Evolutionary conservation across 2,113 vertebrate species (phyloP).

Genomic region (Phalacrocorax carbo): DNA sequence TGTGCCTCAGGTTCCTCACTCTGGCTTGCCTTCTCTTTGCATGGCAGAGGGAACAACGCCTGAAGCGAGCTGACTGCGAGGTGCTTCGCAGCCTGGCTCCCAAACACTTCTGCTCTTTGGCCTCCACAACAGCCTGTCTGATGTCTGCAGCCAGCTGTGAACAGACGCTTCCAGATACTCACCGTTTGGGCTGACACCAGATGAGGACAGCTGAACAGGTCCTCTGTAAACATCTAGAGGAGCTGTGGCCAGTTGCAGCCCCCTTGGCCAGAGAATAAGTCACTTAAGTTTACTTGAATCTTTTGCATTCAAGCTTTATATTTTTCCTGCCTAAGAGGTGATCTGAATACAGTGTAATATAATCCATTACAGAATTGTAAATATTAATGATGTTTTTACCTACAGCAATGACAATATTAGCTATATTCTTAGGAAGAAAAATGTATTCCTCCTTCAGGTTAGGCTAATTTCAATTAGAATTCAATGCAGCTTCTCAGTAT

Average conservation of each 20-base stretch:
- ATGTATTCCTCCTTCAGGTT: background rate
- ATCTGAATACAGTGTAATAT: background rate
- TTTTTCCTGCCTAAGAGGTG: background rate
- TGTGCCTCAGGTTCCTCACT: background rate
- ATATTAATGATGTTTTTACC: background rate
- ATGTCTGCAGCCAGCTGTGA: background rate
- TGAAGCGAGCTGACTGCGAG: background rate
- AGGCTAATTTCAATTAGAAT: background rate
- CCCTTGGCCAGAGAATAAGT: background rate
- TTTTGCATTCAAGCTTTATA: background rate
- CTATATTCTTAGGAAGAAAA: background rate
- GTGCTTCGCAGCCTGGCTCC: rapidly evolving
- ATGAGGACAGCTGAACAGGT: background rate
- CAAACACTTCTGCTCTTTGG: background rate
- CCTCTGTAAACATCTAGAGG: background rate
- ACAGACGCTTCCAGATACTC: background rate
- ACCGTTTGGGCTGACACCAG: background rate
- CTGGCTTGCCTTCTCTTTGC: background rate
- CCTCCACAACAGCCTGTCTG: background rate
- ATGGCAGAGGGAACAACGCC: background rate
- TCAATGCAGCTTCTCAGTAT: background rate
- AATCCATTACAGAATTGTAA: background rate
- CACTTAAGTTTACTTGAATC: background rate
- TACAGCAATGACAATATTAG: background rate
- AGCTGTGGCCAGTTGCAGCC: background rate